Base-by-base conservation (phyloP, 1,140 invertebrate genomes). In the Drosophila jambulina region DNA sequence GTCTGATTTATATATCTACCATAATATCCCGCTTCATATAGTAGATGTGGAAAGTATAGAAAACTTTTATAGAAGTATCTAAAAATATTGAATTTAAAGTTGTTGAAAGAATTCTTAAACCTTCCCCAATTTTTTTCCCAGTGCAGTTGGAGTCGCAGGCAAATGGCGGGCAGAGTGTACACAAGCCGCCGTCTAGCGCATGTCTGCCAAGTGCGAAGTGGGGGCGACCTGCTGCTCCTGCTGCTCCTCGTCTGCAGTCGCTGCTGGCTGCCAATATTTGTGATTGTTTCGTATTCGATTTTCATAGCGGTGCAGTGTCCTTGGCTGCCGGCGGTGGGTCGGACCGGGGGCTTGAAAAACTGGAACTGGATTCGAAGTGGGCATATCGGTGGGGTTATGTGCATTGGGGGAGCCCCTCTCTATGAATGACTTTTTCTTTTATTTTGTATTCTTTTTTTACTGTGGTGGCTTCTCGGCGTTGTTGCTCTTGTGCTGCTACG, bases 201-300 rank as follows among this genome's bases (percentile, higher is more conserved):
- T 91, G 86, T 91, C 86, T 91, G 87, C 80, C 86, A 90, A 82
- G 78, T 90, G 75, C 67, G 69, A 76, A 90, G 67, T 76, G 71
- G 70, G 72, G 58, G 51, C 53, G 69, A 60, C 38, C 54, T 54
- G 71, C 58, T 45, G 40, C 57, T 72, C 58, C 58, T 34, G 23
- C 49, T 71, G 32, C 54, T 71, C 17, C 48, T 57, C 51, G 42
- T 69, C 75, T 87, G 82, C 83, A 82, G 56, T 75, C 36, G 74
- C 60, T 69, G 53, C 63, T 69, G 53, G n/a, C 53, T 65, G 76
- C 51, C 65, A 76, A 79, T 79, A 87, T 87, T 87, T 87, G 84
- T 87, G 78, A 83, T 88, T 83, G 85, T 90, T 90, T 90, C 78
- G 85, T 60, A 85, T 90, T 90, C 85, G 85, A 90, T 90, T 85